Evolutionary conservation across 2,797 vertebrate genomes (phyloP), one percentile per base, ranked within the genome.

Genomic region (Knipowitschia caucasica): DNA sequence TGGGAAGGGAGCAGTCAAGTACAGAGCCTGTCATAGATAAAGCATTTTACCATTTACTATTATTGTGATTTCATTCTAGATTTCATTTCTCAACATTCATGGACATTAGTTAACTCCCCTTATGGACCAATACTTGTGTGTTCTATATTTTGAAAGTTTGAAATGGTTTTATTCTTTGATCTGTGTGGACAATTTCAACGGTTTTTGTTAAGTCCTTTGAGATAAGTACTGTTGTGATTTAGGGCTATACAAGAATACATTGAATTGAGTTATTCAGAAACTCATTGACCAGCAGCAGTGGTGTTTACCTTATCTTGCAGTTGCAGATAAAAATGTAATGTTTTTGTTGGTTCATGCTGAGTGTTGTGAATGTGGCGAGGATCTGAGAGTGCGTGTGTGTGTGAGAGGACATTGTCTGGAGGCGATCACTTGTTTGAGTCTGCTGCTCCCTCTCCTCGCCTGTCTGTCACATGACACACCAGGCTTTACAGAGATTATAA

Each of bases 1-100:
- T 67, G 65, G 40, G 56, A 20, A 43, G 61, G 58, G 59, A 50
- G 75, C 77, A 83, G 52, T 73, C 59, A 61, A 75, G 78, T 75
- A 65, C 64, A 56, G 59, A 64, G 71, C 43, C 67, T 57, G 80
- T 73, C 84, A 77, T 87, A 86, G 84, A 78, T 79, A 73, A 75
- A 61, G 63, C 53, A 63, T 83, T 85, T 73, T 68, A 43, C 52
- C n/a, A n/a, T n/a, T n/a, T n/a, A n/a, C n/a, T n/a, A n/a, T n/a
- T 49, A 11, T n/a, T 75, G 63, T 73, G 74, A 73, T 74, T 81
- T 63, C 56, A 53, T 69, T 70, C 73, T 14, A 7, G 23, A 3
- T n/a, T n/a, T n/a, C n/a, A n/a, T n/a, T n/a, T n/a, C n/a, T n/a
- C n/a, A n/a, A n/a, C n/a, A n/a, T n/a, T n/a, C n/a, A n/a, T n/a